These are phyloP conservation scores for Neopelma chrysocephalum DNA, from an alignment of 2,797 vertebrate genomes.

Conservation along the genomic window DNA sequence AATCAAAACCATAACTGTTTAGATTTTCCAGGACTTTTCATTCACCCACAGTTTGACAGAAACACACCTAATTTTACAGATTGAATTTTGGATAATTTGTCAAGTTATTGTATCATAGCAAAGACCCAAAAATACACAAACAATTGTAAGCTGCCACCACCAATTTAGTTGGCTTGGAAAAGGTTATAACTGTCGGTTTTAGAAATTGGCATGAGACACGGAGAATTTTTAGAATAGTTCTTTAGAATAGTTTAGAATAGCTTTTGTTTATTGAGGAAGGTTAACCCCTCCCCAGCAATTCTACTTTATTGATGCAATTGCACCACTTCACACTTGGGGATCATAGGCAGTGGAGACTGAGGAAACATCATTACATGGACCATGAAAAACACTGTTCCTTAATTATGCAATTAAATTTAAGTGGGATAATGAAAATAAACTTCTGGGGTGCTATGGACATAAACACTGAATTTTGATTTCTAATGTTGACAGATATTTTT, in stretches of 20 bases:
- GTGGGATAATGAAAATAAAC: background rate
- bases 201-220: slow-evolving; percentile 14
- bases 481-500: background rate
- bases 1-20: slow-evolving; percentile 10
- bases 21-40: background rate
- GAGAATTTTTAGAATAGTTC: slow-evolving; percentile 29
- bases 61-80: slow-evolving; percentile 29
- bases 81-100: slow-evolving; percentile 35
- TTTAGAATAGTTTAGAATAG: background rate
- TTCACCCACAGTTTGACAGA: background rate
- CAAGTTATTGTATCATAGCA: background rate
- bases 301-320: background rate
- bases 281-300: slow-evolving; percentile 4
- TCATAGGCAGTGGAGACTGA: background rate
- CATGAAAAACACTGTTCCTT: background rate
- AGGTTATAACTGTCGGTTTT: slow-evolving; percentile 47
- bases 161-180: slow-evolving; percentile 32
- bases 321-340: background rate
- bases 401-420: background rate
- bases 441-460: background rate
- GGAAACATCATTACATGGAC: background rate
- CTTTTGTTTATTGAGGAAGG: slow-evolving; percentile 36
- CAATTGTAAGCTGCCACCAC: slow-evolving; percentile 17
- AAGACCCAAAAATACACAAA: background rate
- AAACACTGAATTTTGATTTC: background rate